Evolutionary conservation across 2,888 invertebrate genomes (phyloP).

Genomic region (Eucera pruinosa): DNA sequence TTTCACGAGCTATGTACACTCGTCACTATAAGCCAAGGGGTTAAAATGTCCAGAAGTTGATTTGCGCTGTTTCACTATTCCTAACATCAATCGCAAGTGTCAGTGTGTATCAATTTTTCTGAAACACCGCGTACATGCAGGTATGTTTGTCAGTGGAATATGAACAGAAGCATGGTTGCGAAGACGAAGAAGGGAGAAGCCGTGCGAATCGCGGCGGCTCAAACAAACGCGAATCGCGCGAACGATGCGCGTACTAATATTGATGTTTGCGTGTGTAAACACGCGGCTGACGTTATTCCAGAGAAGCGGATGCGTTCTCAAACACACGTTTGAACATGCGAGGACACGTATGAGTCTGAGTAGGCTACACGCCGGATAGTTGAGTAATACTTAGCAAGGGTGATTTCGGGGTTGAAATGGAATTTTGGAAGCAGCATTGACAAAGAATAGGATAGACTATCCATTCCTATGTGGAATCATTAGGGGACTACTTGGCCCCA

Average conservation of each 20-base stretch:
- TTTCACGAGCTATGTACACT: too few species aligned
- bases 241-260: slow-evolving; percentile 36
- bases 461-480: too few species aligned
- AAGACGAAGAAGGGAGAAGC: neutral
- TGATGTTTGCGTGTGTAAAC: slow-evolving; percentile 36
- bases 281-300: slow-evolving; percentile 31
- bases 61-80: too few species aligned
- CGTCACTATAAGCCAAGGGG: too few species aligned
- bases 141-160: neutral
- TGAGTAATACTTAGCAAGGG: slow-evolving; percentile 6
- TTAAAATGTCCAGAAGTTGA: too few species aligned
- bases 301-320: slow-evolving; percentile 3
- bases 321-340: slow-evolving; percentile 9
- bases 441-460: too few species aligned
- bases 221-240: slow-evolving; percentile 39
- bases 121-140: neutral
- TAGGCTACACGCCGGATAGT: neutral
- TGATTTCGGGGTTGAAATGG: neutral
- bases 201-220: neutral
- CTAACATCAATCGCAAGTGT: too few species aligned
- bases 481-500: too few species aligned
- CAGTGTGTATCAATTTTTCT: too few species aligned
- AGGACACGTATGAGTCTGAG: slow-evolving; percentile 8
- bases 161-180: neutral
- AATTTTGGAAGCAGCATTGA: neutral